These are phyloP conservation scores for Drosophila nasuta DNA, from an alignment of 1,140 invertebrate species.

Conservation along the genomic window DNA sequence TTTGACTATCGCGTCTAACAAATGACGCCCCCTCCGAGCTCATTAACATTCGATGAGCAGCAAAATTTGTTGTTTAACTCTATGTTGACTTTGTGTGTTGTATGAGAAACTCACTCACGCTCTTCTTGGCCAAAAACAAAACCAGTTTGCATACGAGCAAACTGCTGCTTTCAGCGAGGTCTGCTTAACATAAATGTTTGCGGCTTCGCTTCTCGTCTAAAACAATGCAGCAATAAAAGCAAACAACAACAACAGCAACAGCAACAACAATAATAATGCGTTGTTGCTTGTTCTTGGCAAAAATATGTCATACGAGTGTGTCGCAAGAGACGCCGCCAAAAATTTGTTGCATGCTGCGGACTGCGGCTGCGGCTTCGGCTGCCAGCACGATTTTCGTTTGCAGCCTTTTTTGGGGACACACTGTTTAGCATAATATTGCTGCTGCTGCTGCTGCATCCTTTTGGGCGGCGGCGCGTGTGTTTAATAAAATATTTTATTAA, in stretches of 20 bases:
- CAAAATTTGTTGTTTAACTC: slow-evolving; percentile 41
- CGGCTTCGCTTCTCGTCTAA: slow-evolving; percentile 7
- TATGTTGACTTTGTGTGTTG: neutral
- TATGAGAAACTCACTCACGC: slow-evolving; percentile 18
- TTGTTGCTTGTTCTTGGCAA: slow-evolving; percentile 45
- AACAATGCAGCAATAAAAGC: slow-evolving; percentile 61
- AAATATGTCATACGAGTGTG: slow-evolving; percentile 79
- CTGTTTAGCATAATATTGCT: slow-evolving; percentile 81
- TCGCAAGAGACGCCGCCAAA: slow-evolving; percentile 84
- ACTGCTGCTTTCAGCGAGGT: slow-evolving; percentile 21
- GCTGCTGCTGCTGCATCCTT: slow-evolving; percentile 29
- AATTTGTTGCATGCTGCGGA: slow-evolving; percentile 73
- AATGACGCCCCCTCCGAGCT: slow-evolving; percentile 70
- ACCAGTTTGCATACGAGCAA: slow-evolving; percentile 59
- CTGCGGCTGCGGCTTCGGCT: slow-evolving; percentile 4
- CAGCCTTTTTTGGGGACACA: slow-evolving; percentile 75
- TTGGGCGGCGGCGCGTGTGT: slow-evolving; percentile 75
- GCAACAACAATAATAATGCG: slow-evolving; percentile 44
- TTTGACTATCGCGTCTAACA: slow-evolving; percentile 44
- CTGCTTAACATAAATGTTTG: slow-evolving; percentile 51
- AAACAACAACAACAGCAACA: slow-evolving; percentile 22
- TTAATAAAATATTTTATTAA: slow-evolving; percentile 85
- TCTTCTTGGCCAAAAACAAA: slow-evolving; percentile 25
- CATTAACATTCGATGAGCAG: slow-evolving; percentile 64
- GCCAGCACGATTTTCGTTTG: slow-evolving; percentile 79